These are phyloP conservation scores for Falco columbarius DNA, from an alignment of 2,797 vertebrate species.

Conservation along the genomic window DNA sequence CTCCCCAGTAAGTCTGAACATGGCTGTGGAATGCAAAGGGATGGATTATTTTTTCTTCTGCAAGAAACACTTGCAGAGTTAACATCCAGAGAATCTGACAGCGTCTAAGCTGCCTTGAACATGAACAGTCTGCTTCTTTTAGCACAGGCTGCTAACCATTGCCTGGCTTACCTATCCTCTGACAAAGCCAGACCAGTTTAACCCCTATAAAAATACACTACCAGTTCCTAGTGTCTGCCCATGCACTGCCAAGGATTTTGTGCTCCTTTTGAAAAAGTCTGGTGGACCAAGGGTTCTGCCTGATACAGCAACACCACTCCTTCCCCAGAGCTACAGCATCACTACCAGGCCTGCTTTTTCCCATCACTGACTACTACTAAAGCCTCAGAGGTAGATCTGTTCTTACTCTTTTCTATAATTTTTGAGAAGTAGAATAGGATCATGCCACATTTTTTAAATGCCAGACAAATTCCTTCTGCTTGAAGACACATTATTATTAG, in stretches of 20 bases:
- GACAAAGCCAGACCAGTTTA: neutral
- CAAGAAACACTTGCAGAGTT: neutral
- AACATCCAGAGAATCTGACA: neutral
- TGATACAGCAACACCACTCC: neutral
- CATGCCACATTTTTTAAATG: neutral
- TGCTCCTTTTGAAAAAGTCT: neutral
- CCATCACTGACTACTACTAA: neutral
- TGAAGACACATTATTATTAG: neutral
- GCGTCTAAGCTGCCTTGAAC: neutral
- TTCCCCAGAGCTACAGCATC: neutral
- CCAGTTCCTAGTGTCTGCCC: neutral
- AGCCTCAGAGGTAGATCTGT: neutral
- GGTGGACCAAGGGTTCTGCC: neutral
- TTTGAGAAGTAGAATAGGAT: neutral
- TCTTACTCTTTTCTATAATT: neutral
- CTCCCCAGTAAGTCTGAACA: too few relatives aligned
- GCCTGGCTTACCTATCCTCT: neutral
- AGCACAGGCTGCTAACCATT: neutral
- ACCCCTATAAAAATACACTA: neutral
- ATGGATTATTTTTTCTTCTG: neutral
- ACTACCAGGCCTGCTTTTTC: neutral
- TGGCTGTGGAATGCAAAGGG: neutral
- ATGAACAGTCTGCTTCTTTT: neutral
- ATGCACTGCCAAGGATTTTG: neutral
- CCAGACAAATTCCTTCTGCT: neutral